These are phyloP conservation scores for Erebia ligea DNA, from an alignment of 2,888 invertebrate genomes.

Conservation along the genomic window DNA sequence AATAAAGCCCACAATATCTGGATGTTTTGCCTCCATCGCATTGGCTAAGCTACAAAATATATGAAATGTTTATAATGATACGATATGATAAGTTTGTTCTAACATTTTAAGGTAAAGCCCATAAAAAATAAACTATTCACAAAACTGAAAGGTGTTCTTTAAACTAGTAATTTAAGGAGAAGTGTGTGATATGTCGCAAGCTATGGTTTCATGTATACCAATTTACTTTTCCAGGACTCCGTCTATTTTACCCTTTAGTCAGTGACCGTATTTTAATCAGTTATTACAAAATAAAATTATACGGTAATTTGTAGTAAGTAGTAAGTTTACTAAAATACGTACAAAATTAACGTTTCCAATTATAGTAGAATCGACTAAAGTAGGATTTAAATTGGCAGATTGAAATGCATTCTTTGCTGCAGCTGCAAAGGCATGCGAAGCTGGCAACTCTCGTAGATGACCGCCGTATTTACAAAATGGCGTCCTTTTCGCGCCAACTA, in stretches of 20 bases:
- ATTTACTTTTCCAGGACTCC: background rate
- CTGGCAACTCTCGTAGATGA: conserved; percentile 61
- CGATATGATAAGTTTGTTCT: too few relatives aligned
- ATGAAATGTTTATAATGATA: background rate
- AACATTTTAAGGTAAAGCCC: too few relatives aligned
- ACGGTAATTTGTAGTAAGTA: background rate
- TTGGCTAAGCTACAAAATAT: conserved; percentile 85
- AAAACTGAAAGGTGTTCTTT: too few relatives aligned
- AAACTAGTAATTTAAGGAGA: too few relatives aligned
- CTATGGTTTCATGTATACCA: too few relatives aligned
- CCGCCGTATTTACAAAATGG: conserved; percentile 75
- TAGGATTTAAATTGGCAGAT: conserved; percentile 59
- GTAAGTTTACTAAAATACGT: conserved; percentile 43
- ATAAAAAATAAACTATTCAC: too few relatives aligned
- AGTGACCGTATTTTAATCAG: background rate
- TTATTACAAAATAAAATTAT: background rate
- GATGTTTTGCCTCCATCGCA: conserved; percentile 94
- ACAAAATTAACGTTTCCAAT: conserved; percentile 73
- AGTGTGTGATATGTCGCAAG: too few relatives aligned
- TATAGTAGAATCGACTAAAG: conserved; percentile 61
- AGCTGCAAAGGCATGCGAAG: conserved; percentile 66
- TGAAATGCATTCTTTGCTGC: conserved; percentile 67
- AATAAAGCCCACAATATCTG: conserved; percentile 91
- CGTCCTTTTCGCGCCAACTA: conserved; percentile 73
- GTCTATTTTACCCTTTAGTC: background rate